Evolutionary conservation across 1,140 invertebrate species (phyloP).

Genomic region (Palaemon carinicauda): DNA sequence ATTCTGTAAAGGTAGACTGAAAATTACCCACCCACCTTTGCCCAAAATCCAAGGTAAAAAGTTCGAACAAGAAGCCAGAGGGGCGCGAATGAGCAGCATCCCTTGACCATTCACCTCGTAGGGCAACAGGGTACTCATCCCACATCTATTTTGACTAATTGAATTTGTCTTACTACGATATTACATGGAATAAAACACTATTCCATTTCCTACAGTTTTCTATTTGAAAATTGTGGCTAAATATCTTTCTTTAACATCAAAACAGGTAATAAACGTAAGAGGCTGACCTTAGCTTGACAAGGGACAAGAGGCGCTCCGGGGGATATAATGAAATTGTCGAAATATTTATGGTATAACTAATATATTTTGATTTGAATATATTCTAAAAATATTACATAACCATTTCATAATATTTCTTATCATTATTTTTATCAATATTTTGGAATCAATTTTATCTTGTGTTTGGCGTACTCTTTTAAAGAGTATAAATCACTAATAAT

Average conservation of each 20-base stretch:
- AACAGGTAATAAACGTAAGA: not conserved
- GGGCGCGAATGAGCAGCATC: slow-evolving; percentile 32
- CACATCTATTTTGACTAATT: slow-evolving; percentile 1
- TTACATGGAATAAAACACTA: not conserved
- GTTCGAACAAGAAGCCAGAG: slow-evolving; percentile 14
- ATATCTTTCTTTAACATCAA: slow-evolving; percentile 17
- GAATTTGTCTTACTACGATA: not conserved
- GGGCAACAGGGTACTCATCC: slow-evolving; percentile 25
- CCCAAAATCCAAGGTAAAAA: not conserved
- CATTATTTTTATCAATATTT: too few relatives aligned
- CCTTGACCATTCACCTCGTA: not conserved
- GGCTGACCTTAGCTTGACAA: slow-evolving; percentile 11
- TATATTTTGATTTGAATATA: too few relatives aligned
- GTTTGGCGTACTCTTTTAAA: not conserved
- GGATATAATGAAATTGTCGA: not conserved
- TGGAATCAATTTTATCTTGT: not conserved
- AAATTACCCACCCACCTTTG: too few relatives aligned
- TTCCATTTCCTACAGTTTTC: not conserved
- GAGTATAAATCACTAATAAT: not conserved
- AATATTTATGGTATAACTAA: not conserved
- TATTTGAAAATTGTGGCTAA: not conserved
- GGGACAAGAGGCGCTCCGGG: slow-evolving; percentile 49
- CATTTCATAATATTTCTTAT: too few relatives aligned
- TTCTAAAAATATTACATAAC: too few relatives aligned
- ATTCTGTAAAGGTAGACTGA: too few relatives aligned